Percentiles rank a stretch among this genome's conserved stretches.
Conservation (phyloP, 2,888 invertebrate genomes). For the Seladonia tumulorum region DNA sequence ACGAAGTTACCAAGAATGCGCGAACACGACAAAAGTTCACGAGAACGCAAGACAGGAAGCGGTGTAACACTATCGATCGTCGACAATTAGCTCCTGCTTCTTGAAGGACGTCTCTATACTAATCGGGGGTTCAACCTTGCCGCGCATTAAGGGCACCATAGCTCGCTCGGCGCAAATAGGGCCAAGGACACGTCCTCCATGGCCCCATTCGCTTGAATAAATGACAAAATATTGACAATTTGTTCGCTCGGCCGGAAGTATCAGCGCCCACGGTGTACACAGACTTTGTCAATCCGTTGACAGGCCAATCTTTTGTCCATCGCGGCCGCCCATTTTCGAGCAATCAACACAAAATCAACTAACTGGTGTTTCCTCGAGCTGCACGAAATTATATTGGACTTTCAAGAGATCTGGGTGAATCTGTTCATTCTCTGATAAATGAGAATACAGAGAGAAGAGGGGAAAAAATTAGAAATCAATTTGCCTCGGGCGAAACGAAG, state of each 20-base stretch:
- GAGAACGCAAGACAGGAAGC: neutral
- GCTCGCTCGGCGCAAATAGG: conserved; percentile 41
- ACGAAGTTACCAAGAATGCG: too few relatives aligned
- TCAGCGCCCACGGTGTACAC: neutral
- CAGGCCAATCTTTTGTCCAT: neutral
- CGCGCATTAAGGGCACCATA: conserved; percentile 45
- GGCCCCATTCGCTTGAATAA: conserved; percentile 46
- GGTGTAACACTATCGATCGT: conserved; percentile 48
- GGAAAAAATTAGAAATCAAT: neutral
- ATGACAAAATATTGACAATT: conserved; percentile 48
- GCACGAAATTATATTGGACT: too few relatives aligned
- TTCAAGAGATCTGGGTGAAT: neutral
- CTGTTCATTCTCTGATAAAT: neutral
- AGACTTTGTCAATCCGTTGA: neutral
- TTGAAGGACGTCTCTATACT: conserved; percentile 29
- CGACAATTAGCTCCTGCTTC: conserved; percentile 58
- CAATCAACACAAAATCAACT: neutral
- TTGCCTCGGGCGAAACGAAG: neutral
- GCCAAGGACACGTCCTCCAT: conserved; percentile 41
- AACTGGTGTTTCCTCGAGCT: too few relatives aligned
- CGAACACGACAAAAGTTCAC: neutral
- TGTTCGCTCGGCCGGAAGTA: conserved; percentile 10
- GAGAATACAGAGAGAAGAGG: neutral
- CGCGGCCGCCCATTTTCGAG: neutral
- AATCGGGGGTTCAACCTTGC: conserved; percentile 45